Conservation (phyloP, 2,113 vertebrate genomes). For the Cisticola juncidis region DNA sequence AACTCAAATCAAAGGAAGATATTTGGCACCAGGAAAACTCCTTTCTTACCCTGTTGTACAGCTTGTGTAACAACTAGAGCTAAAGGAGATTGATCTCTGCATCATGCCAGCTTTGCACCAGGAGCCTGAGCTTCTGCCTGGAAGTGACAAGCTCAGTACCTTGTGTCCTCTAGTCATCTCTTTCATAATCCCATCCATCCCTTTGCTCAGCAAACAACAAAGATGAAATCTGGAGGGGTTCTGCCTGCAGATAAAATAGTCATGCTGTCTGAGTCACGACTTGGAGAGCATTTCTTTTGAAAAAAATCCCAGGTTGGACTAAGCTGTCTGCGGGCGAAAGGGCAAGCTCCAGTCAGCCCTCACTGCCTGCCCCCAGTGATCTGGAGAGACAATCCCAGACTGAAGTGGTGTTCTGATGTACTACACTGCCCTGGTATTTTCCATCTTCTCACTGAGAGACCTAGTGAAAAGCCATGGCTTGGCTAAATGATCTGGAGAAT, state of each 20-base stretch:
- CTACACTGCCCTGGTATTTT: background rate
- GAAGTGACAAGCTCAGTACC: background rate
- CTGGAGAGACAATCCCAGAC: background rate
- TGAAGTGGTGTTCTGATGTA: background rate
- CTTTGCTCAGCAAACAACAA: background rate
- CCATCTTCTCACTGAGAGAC: background rate
- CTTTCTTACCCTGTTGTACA: background rate
- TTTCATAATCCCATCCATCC: background rate
- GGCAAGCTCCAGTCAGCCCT: background rate
- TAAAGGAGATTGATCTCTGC: background rate
- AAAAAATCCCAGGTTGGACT: background rate
- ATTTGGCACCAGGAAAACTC: background rate
- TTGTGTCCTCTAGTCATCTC: background rate
- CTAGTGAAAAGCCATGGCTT: background rate
- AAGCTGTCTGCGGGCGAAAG: background rate
- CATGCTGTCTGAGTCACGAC: background rate
- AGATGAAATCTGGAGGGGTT: background rate
- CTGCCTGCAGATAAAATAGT: background rate
- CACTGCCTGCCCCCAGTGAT: accelerated
- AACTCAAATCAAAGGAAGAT: background rate
- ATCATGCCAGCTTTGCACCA: background rate
- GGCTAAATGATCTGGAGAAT: background rate
- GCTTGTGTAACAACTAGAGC: background rate
- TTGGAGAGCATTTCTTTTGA: background rate
- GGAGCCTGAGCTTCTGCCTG: background rate